Percentiles rank a stretch among this genome's conserved stretches.
These are phyloP conservation scores for Neosilurus hyrtlii DNA, from an alignment of 2,797 vertebrate species.

Conservation along the genomic window DNA sequence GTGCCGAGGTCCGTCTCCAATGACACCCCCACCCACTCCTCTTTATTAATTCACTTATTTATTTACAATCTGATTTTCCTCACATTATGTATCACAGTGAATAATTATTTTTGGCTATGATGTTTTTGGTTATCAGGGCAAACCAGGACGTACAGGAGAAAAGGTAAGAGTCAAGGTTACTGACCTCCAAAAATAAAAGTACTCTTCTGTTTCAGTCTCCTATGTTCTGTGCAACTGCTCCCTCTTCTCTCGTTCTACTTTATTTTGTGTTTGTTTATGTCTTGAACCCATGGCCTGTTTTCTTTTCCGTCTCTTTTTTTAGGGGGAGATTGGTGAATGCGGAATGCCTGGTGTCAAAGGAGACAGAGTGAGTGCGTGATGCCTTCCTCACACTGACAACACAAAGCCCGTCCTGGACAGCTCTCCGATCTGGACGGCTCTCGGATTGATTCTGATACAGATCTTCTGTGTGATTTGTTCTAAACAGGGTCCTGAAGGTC, in stretches of 20 bases:
- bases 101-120: slow-evolving; percentile 44
- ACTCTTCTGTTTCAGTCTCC: not conserved
- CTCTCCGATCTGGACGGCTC: not conserved
- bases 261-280: not conserved
- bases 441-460: not conserved
- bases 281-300: not conserved
- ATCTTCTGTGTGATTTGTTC: slow-evolving; percentile 6
- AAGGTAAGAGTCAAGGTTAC: slow-evolving; percentile 69
- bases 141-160: slow-evolving; percentile 87
- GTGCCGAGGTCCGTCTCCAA: slow-evolving; percentile 75
- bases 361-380: slow-evolving; percentile 71
- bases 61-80: not conserved
- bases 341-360: slow-evolving; percentile 87
- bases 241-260: not conserved
- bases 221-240: not conserved
- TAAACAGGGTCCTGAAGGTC: slow-evolving; percentile 82
- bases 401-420: not conserved
- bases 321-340: slow-evolving; percentile 89
- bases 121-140: slow-evolving; percentile 74
- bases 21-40: not conserved
- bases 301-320: slow-evolving; percentile 24
- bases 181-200: not conserved
- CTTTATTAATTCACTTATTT: not conserved
- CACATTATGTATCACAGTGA: not conserved
- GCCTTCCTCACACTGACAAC: not conserved